A percentile compares a stretch with the other conserved stretches of the same genome.
Conservation (phyloP, 2,888 invertebrate genomes). For the Hyposoter dolosus region DNA sequence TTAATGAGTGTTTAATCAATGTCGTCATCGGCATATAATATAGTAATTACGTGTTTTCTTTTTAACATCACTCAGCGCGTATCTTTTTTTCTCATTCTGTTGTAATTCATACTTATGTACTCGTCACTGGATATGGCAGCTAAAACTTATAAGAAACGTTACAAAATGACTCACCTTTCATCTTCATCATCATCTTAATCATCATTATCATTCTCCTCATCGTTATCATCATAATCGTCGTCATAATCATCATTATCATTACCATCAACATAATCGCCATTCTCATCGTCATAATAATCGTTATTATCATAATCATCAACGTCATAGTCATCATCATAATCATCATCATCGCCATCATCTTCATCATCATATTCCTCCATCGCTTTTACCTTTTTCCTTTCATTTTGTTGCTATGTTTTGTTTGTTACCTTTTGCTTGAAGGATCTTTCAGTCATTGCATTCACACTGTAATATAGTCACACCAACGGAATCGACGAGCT, state of each 20-base stretch:
- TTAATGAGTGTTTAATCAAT: slow-evolving; percentile 57
- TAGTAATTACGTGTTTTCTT: slow-evolving; percentile 66
- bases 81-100: slow-evolving; percentile 65
- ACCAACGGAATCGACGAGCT: slow-evolving; percentile 74
- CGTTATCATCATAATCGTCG: too few relatives aligned
- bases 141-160: slow-evolving; percentile 84
- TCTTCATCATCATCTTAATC: slow-evolving; percentile 56
- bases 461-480: slow-evolving; percentile 72
- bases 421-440: slow-evolving; percentile 66
- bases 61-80: slow-evolving; percentile 76
- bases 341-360: slow-evolving; percentile 65
- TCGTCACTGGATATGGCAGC: slow-evolving; percentile 82
- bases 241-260: too few relatives aligned
- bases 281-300: too few relatives aligned
- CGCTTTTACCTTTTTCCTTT: slow-evolving; percentile 63
- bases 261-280: too few relatives aligned
- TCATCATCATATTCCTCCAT: slow-evolving; percentile 59
- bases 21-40: slow-evolving; percentile 68
- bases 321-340: slow-evolving; percentile 52
- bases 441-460: slow-evolving; percentile 66
- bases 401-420: slow-evolving; percentile 53
- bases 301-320: slow-evolving; percentile 66
- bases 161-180: slow-evolving; percentile 83
- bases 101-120: slow-evolving; percentile 71
- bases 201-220: background rate